Conservation (phyloP, 1,140 invertebrate species). For the Aricia agestis region DNA sequence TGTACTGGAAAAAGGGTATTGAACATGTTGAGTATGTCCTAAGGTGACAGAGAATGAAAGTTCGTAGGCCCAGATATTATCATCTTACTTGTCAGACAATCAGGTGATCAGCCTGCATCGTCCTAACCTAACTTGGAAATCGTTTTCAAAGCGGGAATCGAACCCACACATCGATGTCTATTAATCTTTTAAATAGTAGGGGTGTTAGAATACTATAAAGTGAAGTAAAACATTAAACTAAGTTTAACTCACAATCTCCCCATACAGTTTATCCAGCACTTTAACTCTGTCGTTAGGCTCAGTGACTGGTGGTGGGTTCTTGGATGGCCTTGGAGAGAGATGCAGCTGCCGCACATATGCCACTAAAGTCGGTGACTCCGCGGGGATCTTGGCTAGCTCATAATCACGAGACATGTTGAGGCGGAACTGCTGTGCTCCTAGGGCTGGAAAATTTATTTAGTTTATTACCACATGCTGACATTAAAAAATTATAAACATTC, state of each 20-base stretch:
- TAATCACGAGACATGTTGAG: slow-evolving; percentile 86
- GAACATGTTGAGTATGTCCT: not conserved
- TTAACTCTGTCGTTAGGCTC: slow-evolving; percentile 35
- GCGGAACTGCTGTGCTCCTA: slow-evolving; percentile 81
- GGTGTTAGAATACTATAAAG: too few species aligned
- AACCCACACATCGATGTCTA: too few species aligned
- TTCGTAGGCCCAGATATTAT: too few species aligned
- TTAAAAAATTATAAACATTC: too few species aligned
- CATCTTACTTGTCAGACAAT: too few species aligned
- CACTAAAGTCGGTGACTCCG: slow-evolving; percentile 84
- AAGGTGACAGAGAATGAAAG: too few species aligned
- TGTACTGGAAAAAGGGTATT: slow-evolving; percentile 59
- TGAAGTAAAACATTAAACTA: not conserved
- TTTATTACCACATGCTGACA: not conserved
- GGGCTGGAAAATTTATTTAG: slow-evolving; percentile 74
- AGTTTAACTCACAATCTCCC: slow-evolving; percentile 43
- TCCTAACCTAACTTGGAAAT: too few species aligned
- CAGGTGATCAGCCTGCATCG: not conserved
- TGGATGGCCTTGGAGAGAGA: slow-evolving; percentile 48
- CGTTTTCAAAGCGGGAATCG: too few species aligned
- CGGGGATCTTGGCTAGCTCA: slow-evolving; percentile 81
- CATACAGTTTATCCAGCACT: slow-evolving; percentile 43
- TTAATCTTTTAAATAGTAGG: too few species aligned
- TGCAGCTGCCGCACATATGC: slow-evolving; percentile 82
- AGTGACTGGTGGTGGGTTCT: slow-evolving; percentile 33